Evolutionary conservation across 2,797 vertebrate species (phyloP), one percentile per base, ranked within the genome.

Genomic region (Bryconaethiops microstoma): DNA sequence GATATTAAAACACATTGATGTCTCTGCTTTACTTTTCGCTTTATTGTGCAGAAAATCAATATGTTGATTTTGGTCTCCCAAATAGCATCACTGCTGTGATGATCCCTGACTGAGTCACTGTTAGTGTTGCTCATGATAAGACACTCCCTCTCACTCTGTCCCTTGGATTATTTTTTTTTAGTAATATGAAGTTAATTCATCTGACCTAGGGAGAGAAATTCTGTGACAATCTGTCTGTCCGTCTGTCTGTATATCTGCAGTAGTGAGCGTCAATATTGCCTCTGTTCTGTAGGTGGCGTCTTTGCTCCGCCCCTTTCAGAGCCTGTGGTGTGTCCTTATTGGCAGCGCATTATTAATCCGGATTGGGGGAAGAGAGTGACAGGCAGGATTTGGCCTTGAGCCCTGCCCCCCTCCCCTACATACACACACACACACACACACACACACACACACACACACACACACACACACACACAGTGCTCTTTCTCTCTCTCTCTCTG

Each of bases 291-390:
- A 52, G 70, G 78, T 72, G 42, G 78, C 62, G 77, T 65, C 19
- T 48, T 23, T 76, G 57, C 77, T 60, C 83, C 50, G 14, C 83
- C 81, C 52, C 68, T 50, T 29, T 78, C 40, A 40, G 39, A 78
- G 16, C 64, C 59, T 23, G 54, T 4, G 8, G 35, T 60, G 29
- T 14, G n/a, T 71, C 75, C 64, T 74, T 54, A 85, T 81, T 87
- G 86, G 86, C 60, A 85, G 59, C 65, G 80, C 83, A 87, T 85
- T 79, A 83, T 83, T 84, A 86, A 81, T 75, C 72, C 78, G 25
- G 17, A 21, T 57, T 57, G 74, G 62, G n/a, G 55, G 79, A 57
- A 78, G 75, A 55, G 29, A 71, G 42, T 75, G 73, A 65, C 78
- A 75, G 71, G 77, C 69, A 63, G 75, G 39, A 82, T 62, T 74